Conservation (phyloP, 2,797 vertebrate species). For the Triplophysa bombifrons region DNA sequence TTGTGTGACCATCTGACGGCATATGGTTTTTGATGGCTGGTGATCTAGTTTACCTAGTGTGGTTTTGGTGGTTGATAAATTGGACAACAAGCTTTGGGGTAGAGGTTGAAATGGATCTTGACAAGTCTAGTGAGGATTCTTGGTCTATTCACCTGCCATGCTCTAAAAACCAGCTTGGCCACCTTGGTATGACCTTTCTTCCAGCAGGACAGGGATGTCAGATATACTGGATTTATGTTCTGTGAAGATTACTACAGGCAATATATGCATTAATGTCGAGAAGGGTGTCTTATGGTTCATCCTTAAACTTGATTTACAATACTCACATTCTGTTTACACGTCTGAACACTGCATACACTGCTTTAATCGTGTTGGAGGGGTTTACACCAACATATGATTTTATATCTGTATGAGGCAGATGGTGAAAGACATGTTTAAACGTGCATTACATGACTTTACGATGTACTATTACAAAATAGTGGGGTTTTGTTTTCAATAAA, state of each 20-base stretch:
- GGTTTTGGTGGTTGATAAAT: not conserved
- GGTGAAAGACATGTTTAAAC: too few species aligned
- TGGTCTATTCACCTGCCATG: not conserved
- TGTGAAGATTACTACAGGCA: constrained; percentile 3
- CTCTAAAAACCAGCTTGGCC: not conserved
- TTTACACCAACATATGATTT: not conserved
- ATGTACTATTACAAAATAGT: not conserved
- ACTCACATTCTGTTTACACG: too few species aligned
- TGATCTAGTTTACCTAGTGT: not conserved
- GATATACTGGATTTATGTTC: constrained; percentile 14
- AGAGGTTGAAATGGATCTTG: not conserved
- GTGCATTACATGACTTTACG: not conserved
- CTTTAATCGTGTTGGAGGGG: not conserved
- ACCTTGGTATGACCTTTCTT: not conserved
- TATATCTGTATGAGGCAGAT: not conserved
- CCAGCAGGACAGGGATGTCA: not conserved
- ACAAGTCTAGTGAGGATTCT: not conserved
- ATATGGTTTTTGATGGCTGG: too few species aligned
- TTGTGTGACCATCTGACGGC: too few species aligned
- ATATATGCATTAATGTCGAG: not conserved
- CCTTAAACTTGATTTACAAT: not conserved
- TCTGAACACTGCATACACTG: not conserved
- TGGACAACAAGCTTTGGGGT: not conserved
- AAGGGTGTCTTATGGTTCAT: not conserved
- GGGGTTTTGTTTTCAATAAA: not conserved